phyloP scores from a whole-genome alignment of 2,888 invertebrate genomes.

The Elmis aenea region DNA sequence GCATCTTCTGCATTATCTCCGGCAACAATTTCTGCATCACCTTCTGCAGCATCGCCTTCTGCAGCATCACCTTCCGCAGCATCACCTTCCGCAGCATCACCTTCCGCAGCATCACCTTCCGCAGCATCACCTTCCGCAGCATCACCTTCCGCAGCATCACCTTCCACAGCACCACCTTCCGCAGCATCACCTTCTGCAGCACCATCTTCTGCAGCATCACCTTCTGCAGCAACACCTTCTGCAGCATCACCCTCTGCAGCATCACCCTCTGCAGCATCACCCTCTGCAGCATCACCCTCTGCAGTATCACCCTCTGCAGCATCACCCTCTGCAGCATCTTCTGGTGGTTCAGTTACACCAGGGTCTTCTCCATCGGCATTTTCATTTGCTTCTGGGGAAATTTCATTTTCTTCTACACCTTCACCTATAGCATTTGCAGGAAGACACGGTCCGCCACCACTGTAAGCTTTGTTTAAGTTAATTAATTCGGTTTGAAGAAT shows the following conservation, averaged over 20 bases:
- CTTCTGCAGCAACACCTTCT: not conserved
- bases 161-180: too few relatives aligned
- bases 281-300: not conserved
- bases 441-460: not conserved
- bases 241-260: conserved; percentile 2
- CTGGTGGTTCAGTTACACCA: not conserved
- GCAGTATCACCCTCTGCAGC: not conserved
- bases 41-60: too few relatives aligned
- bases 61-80: too few relatives aligned
- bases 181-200: conserved; percentile 3
- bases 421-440: not conserved
- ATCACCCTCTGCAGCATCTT: not conserved
- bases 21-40: not conserved
- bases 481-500: conserved; percentile 14
- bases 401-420: not conserved
- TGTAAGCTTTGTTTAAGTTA: conserved; percentile 7
- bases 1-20: not conserved
- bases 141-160: too few relatives aligned
- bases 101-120: too few relatives aligned
- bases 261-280: not conserved
- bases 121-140: too few relatives aligned
- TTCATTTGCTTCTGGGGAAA: not conserved
- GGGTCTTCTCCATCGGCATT: not conserved
- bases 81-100: too few relatives aligned
- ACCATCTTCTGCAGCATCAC: conserved; percentile 1